These are phyloP conservation scores for Oxygymnocypris stewartii DNA, from an alignment of 2,113 vertebrate genomes.

Conservation along the genomic window DNA sequence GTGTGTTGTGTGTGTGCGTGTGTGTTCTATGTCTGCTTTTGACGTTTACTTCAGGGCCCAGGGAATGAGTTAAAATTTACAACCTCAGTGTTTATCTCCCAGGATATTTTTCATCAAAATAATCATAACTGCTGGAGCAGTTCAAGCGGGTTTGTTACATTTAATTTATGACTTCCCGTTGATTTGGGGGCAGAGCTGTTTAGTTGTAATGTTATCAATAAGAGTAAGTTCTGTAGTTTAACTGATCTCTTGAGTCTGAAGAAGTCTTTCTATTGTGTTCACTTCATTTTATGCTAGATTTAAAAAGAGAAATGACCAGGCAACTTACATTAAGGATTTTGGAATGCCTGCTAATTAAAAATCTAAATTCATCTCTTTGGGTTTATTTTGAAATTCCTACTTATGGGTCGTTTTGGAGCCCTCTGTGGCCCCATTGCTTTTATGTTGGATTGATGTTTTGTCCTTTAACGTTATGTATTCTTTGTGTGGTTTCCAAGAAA, in stretches of 20 bases:
- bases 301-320: not conserved
- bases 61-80: constrained; percentile 52
- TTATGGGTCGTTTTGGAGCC: constrained; percentile 4
- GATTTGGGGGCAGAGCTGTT: constrained; percentile 34
- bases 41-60: constrained; percentile 51
- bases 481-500: constrained; percentile 16
- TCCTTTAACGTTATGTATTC: not conserved
- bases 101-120: constrained; percentile 57
- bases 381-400: not conserved
- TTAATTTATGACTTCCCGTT: constrained; percentile 39
- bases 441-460: constrained; percentile 19
- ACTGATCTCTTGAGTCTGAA: not conserved
- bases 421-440: not conserved
- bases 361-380: constrained; percentile 6
- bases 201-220: constrained; percentile 28
- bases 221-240: not conserved
- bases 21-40: constrained; percentile 63
- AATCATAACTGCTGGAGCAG: constrained; percentile 35
- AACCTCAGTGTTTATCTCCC: constrained; percentile 46
- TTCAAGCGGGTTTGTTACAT: constrained; percentile 41
- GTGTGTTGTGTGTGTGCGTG: constrained; percentile 45
- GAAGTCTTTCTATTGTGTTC: not conserved
- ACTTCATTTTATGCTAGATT: not conserved
- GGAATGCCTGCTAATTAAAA: not conserved
- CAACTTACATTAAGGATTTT: not conserved